phyloP scores from a whole-genome alignment of 2,113 vertebrate species.

The Sylvietta virens region DNA sequence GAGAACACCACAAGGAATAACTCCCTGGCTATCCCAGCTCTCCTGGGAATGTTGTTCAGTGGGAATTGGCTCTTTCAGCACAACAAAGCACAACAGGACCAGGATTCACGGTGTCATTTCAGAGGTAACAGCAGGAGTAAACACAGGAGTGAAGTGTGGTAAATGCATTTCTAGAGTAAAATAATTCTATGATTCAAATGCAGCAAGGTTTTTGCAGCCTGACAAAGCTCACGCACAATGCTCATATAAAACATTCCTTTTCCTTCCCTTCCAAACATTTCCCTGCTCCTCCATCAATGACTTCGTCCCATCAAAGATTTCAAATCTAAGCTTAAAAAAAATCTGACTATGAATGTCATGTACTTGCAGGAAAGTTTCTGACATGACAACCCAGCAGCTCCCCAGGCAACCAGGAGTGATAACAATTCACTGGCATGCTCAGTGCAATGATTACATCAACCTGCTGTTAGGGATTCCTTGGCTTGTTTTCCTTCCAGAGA shows the following conservation, averaged over 20 bases:
- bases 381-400: neutral
- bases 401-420: neutral
- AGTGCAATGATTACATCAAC: neutral
- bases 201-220: neutral
- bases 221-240: neutral
- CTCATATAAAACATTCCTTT: neutral
- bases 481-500: conserved; percentile 12
- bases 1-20: neutral
- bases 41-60: neutral
- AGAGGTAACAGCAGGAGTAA: neutral
- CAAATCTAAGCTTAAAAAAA: neutral
- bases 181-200: neutral
- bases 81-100: neutral
- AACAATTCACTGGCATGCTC: neutral
- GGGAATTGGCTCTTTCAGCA: neutral
- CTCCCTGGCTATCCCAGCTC: neutral
- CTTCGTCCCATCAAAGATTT: neutral
- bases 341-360: neutral
- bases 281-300: neutral
- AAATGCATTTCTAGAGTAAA: neutral
- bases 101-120: neutral
- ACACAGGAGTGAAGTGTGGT: neutral
- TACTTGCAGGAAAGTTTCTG: neutral
- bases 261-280: neutral
- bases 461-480: neutral